Evolutionary conservation across 2,888 invertebrate species (phyloP), one percentile per base, ranked within the genome.

Genomic region (Drosophila demipolita): DNA sequence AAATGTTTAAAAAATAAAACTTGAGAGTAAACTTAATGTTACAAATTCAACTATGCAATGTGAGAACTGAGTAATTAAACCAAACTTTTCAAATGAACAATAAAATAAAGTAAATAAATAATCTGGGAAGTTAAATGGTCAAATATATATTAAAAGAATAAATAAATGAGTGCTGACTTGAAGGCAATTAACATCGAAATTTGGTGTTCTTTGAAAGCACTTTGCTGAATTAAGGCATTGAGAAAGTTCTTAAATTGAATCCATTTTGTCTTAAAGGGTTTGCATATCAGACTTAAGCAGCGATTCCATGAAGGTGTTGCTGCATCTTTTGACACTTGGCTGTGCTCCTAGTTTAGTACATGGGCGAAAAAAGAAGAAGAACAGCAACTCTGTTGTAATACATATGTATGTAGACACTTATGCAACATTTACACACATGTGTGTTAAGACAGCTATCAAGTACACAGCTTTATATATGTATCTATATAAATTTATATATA

Each of bases 361-460:
- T 23, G 45, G 8, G 23, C 45, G 15, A 23, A 23, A n/a, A 40
- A 4, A 40, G 9, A 40, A 29, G 29, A 29, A 6, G 29, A 45
- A 45, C 45, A 45, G 45, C 8, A 23, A 45, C 45, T 15, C 45
- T 15, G 7, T 8, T 45, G 45, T 23, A 45, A 15, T 45, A 17
- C n/a, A 29, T 29, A 29, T 50, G 50, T 29, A 29, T 50, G 50
- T n/a, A 45, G 45, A n/a, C 26, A 50, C 50, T 49, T 49, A 17
- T 49, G 49, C 49, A 49, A 49, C 26, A 49, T 26, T 15, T 11
- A 17, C 49, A 49, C 26, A 49, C 48, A 49, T 45, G 45, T 23
- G 8, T 15, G 45, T 15, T 23, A 23, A 23, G 45, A 23, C 15
- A 15, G 45, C 15, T 23, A 45, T 45, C 45, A 45, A 45, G 45